Base-by-base conservation (phyloP, 2,888 invertebrate species). In the Lissonota sp. region DNA sequence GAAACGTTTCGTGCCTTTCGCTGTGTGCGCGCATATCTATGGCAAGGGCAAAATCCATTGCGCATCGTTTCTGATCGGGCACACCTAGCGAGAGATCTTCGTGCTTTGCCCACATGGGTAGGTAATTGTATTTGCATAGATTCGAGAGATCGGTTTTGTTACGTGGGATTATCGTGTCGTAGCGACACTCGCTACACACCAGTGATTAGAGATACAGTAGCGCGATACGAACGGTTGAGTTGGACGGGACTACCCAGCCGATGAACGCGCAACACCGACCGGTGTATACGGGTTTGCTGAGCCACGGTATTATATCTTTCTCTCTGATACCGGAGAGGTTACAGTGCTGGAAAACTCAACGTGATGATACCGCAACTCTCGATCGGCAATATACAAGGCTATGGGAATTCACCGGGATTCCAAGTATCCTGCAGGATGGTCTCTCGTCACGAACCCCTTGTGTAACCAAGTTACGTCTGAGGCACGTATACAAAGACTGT, bases 111-210 rank as follows among this genome's bases (percentile, higher is more conserved):
- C 42, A 84, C 83, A 80, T 84, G 86, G 77, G 80, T 80, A 86
- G 64, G 88, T 88, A 89, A 89, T 88, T 87, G 87, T 89, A 90
- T 90, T 90, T 90, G 90, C 90, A 90, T 90, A 90, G 90, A 90
- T 90, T 86, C 84, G 83, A 88, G 87, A 86, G 87, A 88, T 88
- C 86, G 86, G 88, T 87, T 87, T 87, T 86, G 87, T 85, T 85
- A 84, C 86, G 78, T 74, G 85, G 85, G 88, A 89, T 89, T 90
- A 89, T 80, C 85, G 84, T 84, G 81, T 85, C 14, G 86, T 87
- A 84, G 37, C 84, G 78, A 79, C 84, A 55, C 51, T 74, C 26
- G 26, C 73, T 55, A 37, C 85, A 83, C 85, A 83, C 84, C 83
- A 87, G 88, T 88, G 88, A 88, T 88, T 88, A 88, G 85, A 86